Base-by-base conservation (phyloP, 1,140 invertebrate species). In the Nasonia giraulti region DNA sequence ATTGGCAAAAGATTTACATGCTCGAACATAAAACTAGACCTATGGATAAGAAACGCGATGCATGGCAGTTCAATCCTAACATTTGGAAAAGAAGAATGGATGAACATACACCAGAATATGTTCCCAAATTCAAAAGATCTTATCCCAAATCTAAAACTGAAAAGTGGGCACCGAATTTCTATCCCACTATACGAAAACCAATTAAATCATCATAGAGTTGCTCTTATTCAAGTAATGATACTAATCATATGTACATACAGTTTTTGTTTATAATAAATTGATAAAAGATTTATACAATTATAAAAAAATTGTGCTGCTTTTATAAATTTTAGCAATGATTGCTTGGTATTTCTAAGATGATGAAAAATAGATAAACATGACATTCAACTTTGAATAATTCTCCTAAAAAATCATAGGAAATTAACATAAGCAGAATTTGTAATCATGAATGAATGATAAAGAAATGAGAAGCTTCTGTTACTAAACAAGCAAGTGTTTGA, bases 1-100 rank as follows among this genome's bases (percentile, higher is more conserved):
- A 95, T 76, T 98, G 96, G 96, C 96, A 97, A 87, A 94, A 94
- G 76, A 95, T 97, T 80, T 98, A 96, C 88, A 95, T 96, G 89
- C 95, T 96, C 66, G 91, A 95, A 87, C 89, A 95, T 85, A 94
- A 96, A 20, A 96, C 95, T 0, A 92, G 95, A 82, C 94, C 94
- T 66, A 89, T 95, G 90, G 96, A 97, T 86, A 93, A 95, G n/a
- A 95, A 93, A 88, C 91, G 93, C 33, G 93, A 96, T 74, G 95
- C 94, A 86, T 97, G 96, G 92, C 95, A 97, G 90, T 91, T 93
- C 14, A 93, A 92, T 31, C 91, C 94, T 40, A 94, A 95, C 89
- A 94, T 94, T n/a, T 87, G 33, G n/a, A 89, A 92, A 14, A 94
- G 95, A 86, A 93, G 89, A 87, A 92, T 96, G 73, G 93, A 96